Evolutionary conservation across 2,113 vertebrate genomes (phyloP).

Genomic region (Ciconia stormi): DNA sequence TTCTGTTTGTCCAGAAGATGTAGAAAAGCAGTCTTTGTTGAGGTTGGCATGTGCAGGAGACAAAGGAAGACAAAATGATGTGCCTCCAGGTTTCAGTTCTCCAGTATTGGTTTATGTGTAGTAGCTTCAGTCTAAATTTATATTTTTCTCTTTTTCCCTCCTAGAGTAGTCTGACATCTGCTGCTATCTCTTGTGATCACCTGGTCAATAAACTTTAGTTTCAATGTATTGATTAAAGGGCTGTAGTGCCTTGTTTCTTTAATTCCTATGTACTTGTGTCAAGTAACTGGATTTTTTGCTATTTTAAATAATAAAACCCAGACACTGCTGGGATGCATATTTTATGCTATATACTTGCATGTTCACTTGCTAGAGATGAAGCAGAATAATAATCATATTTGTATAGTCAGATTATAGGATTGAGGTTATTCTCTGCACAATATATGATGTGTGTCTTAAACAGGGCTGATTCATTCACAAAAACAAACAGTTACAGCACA

Average conservation of each 20-base stretch:
- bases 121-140: neutral
- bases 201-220: neutral
- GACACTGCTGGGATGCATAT: neutral
- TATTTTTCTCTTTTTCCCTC: neutral
- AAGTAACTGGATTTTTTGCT: neutral
- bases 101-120: neutral
- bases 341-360: neutral
- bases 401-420: neutral
- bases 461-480: constrained; percentile 11
- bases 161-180: neutral
- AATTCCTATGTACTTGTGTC: neutral
- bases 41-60: neutral
- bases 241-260: neutral
- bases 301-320: neutral
- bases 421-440: neutral
- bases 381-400: neutral
- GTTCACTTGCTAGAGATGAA: neutral
- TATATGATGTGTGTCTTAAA: neutral
- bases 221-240: neutral
- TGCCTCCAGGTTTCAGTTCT: neutral
- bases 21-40: neutral
- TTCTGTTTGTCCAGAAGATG: neutral
- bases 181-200: neutral
- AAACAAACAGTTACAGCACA: neutral
- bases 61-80: neutral